Evolutionary conservation across 2,797 vertebrate species (phyloP), one percentile per base, ranked within the genome.

Genomic region (Serranus cabrilla): DNA sequence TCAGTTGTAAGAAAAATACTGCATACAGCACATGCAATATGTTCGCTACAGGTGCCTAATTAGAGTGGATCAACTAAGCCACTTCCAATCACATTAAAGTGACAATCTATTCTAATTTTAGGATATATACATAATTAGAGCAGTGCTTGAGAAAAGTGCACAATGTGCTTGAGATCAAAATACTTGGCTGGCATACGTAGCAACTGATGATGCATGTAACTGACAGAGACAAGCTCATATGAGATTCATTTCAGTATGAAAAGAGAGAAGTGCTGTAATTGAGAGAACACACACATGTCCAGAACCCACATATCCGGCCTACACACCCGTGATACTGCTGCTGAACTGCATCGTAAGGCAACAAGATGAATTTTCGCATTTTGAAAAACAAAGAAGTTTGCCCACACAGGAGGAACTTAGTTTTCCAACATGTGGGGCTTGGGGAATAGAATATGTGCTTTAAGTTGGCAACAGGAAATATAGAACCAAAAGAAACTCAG

Each of bases 341-440:
- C 61, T 68, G 47, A 25, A 27, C 51, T 47, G 52, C 54, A 60
- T 65, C 6, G 20, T 78, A 40, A 76, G 58, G 40, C 77, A 67
- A 23, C 51, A 43, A 7, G 61, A 80, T 67, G 39, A 51, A 59
- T 65, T 25, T 25, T 40, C 43, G 12, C 39, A 69, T 64, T 77
- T 82, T 71, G 60, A 55, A 77, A 71, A 54, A 55, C 39, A 62
- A 61, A 69, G 8, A 75, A 61, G 54, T 86, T 79, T 81, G 39
- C 47, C 54, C 55, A 71, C 16, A 63, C 10, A 37, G 42, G 34
- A 57, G 11, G 78, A 84, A 70, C 17, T 25, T 59, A 31, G 7
- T 27, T 80, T 47, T 65, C 11, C 11, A 49, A 47, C 46, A 67
- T 46, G 69, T 4, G 11, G 63, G 23, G 27, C 66, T 80, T 46